Conservation (phyloP, 2,888 invertebrate genomes). For the Geotrupes spiniger region DNA sequence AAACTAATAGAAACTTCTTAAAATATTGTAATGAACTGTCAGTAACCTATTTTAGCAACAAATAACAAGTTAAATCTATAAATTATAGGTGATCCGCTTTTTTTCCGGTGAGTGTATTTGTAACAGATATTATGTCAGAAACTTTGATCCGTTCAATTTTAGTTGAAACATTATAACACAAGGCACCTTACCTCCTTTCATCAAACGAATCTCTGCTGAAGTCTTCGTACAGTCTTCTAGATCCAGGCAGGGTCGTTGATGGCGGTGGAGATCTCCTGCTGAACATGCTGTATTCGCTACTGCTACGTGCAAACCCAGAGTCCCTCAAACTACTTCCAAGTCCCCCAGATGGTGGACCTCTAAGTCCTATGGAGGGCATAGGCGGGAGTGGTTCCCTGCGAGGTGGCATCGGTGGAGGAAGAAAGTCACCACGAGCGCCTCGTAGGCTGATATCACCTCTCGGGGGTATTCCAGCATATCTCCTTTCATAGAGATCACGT, state of each 20-base stretch:
- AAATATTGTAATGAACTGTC: too few relatives aligned
- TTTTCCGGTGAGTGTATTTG: neutral
- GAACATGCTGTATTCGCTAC: constrained; percentile 74
- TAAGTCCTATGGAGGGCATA: constrained; percentile 57
- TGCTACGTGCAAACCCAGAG: constrained; percentile 58
- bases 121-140: neutral
- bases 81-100: too few relatives aligned
- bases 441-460: constrained; percentile 48
- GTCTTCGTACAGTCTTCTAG: constrained; percentile 75
- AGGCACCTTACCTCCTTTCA: constrained; percentile 67
- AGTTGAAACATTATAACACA: neutral
- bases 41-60: too few relatives aligned
- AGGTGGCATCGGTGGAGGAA: constrained; percentile 68
- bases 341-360: constrained; percentile 61
- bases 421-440: constrained; percentile 62
- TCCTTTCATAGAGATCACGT: constrained; percentile 76
- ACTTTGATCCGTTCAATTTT: neutral
- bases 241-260: constrained; percentile 41
- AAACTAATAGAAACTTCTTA: too few relatives aligned
- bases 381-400: constrained; percentile 75
- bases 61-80: too few relatives aligned
- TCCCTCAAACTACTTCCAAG: constrained; percentile 64
- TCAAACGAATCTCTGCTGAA: constrained; percentile 86
- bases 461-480: constrained; percentile 63
- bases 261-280: constrained; percentile 75